phyloP scores from a whole-genome alignment of 2,888 invertebrate genomes.

The Sclerodermus sp. region DNA sequence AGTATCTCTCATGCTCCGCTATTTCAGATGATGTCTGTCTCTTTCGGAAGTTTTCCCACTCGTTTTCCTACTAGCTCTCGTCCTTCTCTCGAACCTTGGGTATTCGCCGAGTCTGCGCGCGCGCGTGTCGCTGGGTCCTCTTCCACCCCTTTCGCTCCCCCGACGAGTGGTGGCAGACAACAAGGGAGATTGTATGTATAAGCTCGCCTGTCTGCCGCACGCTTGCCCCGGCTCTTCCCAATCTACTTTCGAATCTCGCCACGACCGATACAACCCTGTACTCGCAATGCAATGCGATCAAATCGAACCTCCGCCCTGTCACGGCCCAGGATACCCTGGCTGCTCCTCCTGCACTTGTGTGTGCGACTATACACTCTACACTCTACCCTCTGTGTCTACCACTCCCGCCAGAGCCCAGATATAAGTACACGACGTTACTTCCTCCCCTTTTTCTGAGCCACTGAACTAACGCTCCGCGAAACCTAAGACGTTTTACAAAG shows the following conservation, averaged over 20 bases:
- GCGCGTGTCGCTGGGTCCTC: too few relatives aligned
- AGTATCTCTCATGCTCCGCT: slow-evolving; percentile 4
- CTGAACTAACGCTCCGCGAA: background rate
- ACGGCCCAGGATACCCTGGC: slow-evolving; percentile 22
- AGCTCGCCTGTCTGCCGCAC: slow-evolving; percentile 44
- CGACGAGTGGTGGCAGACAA: slow-evolving; percentile 36
- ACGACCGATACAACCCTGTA: slow-evolving; percentile 30
- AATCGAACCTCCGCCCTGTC: slow-evolving; percentile 32
- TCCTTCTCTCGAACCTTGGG: slow-evolving; percentile 16
- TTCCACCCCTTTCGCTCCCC: slow-evolving; percentile 8
- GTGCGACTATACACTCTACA: too few relatives aligned
- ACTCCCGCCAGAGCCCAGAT: too few relatives aligned
- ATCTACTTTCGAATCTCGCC: slow-evolving; percentile 42
- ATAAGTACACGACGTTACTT: background rate
- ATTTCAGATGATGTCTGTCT: too few relatives aligned
- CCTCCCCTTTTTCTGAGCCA: background rate
- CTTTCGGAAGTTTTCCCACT: too few relatives aligned
- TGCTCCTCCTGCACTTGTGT: too few relatives aligned
- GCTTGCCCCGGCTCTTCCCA: slow-evolving; percentile 37
- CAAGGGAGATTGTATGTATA: slow-evolving; percentile 47
- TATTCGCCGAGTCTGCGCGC: too few relatives aligned
- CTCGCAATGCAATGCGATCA: slow-evolving; percentile 36
- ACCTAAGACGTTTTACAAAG: too few relatives aligned
- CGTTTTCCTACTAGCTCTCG: too few relatives aligned
- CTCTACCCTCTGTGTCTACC: too few relatives aligned